These are phyloP conservation scores for Spatulosminthurus flaviceps DNA, from an alignment of 2,888 invertebrate species.

Conservation along the genomic window DNA sequence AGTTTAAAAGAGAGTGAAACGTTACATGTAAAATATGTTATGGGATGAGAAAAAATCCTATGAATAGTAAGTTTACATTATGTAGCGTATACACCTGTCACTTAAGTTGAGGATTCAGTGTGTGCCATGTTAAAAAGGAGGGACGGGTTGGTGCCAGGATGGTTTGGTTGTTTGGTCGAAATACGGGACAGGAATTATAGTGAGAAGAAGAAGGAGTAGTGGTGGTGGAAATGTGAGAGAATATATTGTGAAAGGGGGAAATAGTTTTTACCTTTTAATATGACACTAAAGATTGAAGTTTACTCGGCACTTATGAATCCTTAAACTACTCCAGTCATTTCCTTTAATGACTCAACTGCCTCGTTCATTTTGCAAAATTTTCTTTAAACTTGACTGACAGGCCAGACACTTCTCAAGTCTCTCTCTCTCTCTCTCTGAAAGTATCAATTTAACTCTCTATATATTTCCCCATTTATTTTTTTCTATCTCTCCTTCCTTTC, in stretches of 20 bases:
- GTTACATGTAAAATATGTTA: too few species aligned
- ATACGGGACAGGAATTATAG: neutral
- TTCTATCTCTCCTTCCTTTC: neutral
- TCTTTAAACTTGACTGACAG: constrained; percentile 39
- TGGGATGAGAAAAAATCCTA: too few species aligned
- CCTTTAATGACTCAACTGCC: constrained; percentile 40
- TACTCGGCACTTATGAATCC: constrained; percentile 44
- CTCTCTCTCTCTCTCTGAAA: too few species aligned
- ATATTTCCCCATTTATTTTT: neutral
- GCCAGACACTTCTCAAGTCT: neutral
- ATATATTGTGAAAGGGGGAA: constrained; percentile 27
- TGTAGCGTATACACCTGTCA: too few species aligned
- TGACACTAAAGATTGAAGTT: constrained; percentile 42
- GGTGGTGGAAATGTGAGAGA: neutral
- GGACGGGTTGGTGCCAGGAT: too few species aligned
- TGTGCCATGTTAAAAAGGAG: too few species aligned
- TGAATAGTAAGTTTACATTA: too few species aligned
- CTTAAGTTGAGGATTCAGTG: too few species aligned
- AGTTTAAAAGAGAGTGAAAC: too few species aligned
- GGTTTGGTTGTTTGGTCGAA: neutral
- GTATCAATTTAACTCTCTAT: constrained; percentile 1
- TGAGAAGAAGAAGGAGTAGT: too few species aligned
- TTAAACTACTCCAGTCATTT: constrained; percentile 38
- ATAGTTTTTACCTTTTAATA: constrained; percentile 42
- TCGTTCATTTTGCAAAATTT: constrained; percentile 43